A percentile compares a stretch with the other conserved stretches of the same genome.
These are phyloP conservation scores for Caenorhabditis tropicalis DNA, from an alignment of 1,140 invertebrate genomes.

Conservation along the genomic window DNA sequence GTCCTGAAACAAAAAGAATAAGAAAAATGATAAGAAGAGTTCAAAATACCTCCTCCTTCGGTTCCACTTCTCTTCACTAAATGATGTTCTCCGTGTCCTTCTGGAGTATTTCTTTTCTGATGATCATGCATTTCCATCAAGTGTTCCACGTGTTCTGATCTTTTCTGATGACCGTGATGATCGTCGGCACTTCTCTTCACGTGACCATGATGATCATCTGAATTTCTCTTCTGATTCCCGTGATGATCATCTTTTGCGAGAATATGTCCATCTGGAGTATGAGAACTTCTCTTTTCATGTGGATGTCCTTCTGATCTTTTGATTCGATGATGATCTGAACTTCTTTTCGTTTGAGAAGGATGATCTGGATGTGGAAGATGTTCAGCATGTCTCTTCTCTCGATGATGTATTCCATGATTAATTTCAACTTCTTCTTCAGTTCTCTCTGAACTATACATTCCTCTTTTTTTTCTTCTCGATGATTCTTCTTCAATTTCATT, in stretches of 20 bases:
- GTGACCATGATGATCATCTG: neutral
- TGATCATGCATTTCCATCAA: neutral
- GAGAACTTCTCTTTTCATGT: neutral
- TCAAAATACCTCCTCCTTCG: neutral
- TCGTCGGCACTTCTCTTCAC: neutral
- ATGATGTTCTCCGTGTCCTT: slow-evolving; percentile 6
- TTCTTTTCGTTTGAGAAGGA: slow-evolving; percentile 1
- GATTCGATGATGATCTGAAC: neutral
- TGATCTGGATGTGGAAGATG: slow-evolving; percentile 10
- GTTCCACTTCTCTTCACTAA: slow-evolving; percentile 4
- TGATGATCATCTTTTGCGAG: neutral
- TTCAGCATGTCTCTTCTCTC: neutral
- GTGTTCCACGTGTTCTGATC: neutral
- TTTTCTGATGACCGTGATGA: slow-evolving; percentile 11
- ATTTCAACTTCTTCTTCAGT: slow-evolving; percentile 23
- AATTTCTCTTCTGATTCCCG: neutral
- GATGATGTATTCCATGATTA: neutral
- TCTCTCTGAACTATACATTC: slow-evolving; percentile 20
- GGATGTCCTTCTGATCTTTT: slow-evolving; percentile 3
- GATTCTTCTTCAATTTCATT: neutral
- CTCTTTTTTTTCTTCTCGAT: neutral
- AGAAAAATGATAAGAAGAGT: no score
- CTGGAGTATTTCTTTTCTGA: slow-evolving; percentile 9
- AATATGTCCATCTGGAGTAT: no score
- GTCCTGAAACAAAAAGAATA: neutral